Percentiles rank a stretch among this genome's conserved stretches.
phyloP scores from a whole-genome alignment of 2,113 vertebrate genomes.

The Bolborhynchus lineola region DNA sequence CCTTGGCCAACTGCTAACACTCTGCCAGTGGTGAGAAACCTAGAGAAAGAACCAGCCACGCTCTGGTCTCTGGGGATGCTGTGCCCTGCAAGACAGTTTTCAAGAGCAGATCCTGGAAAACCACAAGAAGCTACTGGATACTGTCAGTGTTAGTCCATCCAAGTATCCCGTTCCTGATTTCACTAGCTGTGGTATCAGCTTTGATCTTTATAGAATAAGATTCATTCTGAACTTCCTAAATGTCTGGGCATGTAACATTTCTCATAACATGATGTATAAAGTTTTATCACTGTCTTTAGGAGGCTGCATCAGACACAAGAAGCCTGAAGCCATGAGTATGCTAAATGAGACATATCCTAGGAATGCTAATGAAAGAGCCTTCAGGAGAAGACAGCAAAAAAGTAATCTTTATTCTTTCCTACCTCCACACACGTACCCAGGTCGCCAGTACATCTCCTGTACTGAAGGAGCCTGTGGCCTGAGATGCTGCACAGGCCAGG shows the following conservation, averaged over 20 bases:
- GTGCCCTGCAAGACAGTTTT: background rate
- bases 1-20: background rate
- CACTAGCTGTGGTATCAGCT: background rate
- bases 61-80: background rate
- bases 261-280: fast-evolving
- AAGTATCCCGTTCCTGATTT: background rate
- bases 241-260: fast-evolving
- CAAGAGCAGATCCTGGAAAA: background rate
- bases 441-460: background rate
- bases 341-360: background rate
- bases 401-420: background rate
- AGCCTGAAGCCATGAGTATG: background rate
- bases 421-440: background rate
- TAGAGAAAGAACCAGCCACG: background rate
- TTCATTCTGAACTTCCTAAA: background rate
- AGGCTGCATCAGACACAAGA: background rate
- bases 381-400: background rate
- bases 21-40: background rate
- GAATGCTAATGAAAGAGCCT: background rate
- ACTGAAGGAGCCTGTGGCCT: background rate
- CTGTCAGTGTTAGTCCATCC: background rate
- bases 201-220: background rate
- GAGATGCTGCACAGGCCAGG: background rate
- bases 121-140: background rate
- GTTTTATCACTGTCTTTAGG: background rate